Conservation (phyloP, 2,113 vertebrate genomes). For the Lycaon pictus region DNA sequence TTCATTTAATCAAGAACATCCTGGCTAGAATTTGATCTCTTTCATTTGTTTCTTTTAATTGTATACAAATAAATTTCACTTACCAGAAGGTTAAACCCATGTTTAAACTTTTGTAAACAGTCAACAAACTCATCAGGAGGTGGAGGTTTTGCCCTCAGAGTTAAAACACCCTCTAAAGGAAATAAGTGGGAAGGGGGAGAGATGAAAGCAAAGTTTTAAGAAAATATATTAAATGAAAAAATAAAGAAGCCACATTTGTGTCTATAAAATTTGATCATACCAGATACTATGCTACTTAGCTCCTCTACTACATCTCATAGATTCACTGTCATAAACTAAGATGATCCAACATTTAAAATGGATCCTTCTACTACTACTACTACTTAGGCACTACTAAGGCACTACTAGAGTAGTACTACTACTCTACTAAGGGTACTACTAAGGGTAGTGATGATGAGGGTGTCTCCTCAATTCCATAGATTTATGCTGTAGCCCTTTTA, state of each 20-base stretch:
- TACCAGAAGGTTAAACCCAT: conserved; percentile 98
- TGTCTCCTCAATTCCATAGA: background rate
- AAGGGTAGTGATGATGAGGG: background rate
- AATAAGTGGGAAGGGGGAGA: conserved; percentile 17
- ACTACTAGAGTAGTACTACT: no score
- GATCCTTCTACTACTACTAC: background rate
- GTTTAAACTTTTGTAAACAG: conserved; percentile 99
- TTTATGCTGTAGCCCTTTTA: background rate
- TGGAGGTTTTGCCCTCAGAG: conserved; percentile 95
- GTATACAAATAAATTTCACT: conserved; percentile 70
- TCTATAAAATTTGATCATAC: background rate
- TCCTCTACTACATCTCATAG: background rate
- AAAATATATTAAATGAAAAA: background rate
- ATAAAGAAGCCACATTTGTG: background rate
- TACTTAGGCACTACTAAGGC: background rate
- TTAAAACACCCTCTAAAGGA: conserved; percentile 96
- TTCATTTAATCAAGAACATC: background rate
- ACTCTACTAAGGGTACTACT: no score
- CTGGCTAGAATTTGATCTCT: background rate
- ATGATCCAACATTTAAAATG: background rate
- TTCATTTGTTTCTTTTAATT: conserved; percentile 20
- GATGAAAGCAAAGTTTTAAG: background rate
- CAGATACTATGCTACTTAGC: background rate
- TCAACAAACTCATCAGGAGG: conserved; percentile 94
- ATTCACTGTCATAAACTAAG: background rate